Conservation (phyloP, 92 coral and sea anemone species). For the Heteractis magnifica region DNA sequence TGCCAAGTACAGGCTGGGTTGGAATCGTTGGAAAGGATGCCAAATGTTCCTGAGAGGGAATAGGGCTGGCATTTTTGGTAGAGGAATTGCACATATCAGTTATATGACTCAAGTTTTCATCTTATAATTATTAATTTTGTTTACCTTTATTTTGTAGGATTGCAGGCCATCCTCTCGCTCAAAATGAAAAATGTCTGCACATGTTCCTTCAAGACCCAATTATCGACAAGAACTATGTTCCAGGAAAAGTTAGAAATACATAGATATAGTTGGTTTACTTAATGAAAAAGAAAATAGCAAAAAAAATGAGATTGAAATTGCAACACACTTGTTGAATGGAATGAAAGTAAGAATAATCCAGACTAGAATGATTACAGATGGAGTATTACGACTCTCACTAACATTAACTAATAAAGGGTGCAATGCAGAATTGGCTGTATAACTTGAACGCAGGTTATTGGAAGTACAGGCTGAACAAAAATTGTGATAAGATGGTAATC, state of each 20-base stretch:
- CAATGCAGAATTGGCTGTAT: neutral
- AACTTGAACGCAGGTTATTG: too few species aligned
- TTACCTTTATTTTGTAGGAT: constrained; percentile 53
- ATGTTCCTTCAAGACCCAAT: constrained; percentile 94
- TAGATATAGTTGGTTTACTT: constrained; percentile 17
- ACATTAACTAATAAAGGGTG: neutral
- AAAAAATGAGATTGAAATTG: neutral
- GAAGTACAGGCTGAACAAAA: too few species aligned
- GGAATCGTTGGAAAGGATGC: too few species aligned
- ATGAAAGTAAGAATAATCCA: neutral
- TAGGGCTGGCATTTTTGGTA: too few species aligned
- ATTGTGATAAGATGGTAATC: too few species aligned
- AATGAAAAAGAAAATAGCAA: neutral
- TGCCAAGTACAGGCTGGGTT: too few species aligned
- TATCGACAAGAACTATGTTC: constrained; percentile 94
- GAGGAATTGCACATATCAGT: too few species aligned
- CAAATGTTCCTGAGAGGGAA: too few species aligned
- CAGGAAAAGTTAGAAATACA: constrained; percentile 93
- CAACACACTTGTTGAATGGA: neutral
- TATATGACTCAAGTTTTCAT: too few species aligned
- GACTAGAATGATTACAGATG: neutral
- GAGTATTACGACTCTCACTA: neutral
- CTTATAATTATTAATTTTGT: neutral
- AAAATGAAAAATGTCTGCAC: constrained; percentile 94
- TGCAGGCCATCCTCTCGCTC: constrained; percentile 98